These are phyloP conservation scores for Microcebus lehilahytsara DNA, from an alignment of 2,113 vertebrate species.

Conservation along the genomic window DNA sequence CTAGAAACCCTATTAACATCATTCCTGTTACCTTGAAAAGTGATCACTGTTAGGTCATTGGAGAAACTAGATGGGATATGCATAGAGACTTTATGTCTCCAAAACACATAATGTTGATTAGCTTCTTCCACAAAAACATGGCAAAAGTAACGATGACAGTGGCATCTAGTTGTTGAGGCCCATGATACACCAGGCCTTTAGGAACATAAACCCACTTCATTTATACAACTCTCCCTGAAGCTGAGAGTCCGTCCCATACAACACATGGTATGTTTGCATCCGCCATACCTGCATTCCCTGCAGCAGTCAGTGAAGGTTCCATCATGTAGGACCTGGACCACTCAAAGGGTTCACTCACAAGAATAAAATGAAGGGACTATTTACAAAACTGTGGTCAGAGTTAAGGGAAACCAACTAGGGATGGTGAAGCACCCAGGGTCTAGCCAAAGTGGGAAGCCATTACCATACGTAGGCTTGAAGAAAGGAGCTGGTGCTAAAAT, in stretches of 20 bases:
- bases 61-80: background rate
- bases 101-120: background rate
- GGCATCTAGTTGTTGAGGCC: background rate
- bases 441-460: background rate
- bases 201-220: background rate
- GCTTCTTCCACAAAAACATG: background rate
- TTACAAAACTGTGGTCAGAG: background rate
- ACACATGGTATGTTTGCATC: background rate
- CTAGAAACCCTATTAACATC: background rate
- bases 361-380: background rate
- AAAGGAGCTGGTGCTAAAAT: background rate
- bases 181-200: background rate
- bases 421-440: background rate
- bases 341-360: background rate
- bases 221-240: background rate
- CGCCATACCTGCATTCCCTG: background rate
- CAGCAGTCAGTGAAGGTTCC: background rate
- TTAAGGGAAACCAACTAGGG: background rate
- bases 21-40: background rate
- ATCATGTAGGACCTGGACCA: background rate
- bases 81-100: background rate
- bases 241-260: background rate
- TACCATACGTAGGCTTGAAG: background rate
- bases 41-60: background rate
- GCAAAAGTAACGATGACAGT: background rate